Conservation (phyloP, 2,888 invertebrate species). For the Zaprionus bogoriensis region DNA sequence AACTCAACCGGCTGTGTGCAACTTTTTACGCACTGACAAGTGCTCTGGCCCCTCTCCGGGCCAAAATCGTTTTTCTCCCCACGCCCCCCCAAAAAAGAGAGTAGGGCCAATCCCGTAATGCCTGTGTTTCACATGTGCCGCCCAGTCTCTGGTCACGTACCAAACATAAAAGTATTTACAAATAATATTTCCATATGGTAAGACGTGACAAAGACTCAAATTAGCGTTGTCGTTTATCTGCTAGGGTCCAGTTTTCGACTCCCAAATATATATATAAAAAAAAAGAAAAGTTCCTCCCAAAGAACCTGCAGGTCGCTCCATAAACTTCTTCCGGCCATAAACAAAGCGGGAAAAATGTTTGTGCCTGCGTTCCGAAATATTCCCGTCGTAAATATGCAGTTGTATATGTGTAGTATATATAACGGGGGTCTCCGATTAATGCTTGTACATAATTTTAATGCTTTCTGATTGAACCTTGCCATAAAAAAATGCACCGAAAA, state of each 20-base stretch:
- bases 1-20: constrained; percentile 30
- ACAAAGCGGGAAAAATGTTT: constrained; percentile 48
- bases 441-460: constrained; percentile 76
- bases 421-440: constrained; percentile 37
- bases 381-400: constrained; percentile 64
- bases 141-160: constrained; percentile 76
- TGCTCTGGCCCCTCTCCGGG: constrained; percentile 18
- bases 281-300: constrained; percentile 23
- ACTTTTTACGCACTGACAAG: constrained; percentile 59
- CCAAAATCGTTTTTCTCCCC: neutral
- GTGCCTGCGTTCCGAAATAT: too few relatives aligned
- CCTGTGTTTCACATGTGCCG: constrained; percentile 51
- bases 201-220: constrained; percentile 82
- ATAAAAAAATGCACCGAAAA: constrained; percentile 13
- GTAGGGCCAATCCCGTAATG: constrained; percentile 46
- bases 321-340: constrained; percentile 74
- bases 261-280: too few relatives aligned
- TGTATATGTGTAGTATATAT: constrained; percentile 41
- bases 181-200: constrained; percentile 81
- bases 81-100: neutral
- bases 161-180: constrained; percentile 81
- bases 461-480: constrained; percentile 64
- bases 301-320: constrained; percentile 57
- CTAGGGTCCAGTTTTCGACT: constrained; percentile 33
- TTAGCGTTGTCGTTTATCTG: constrained; percentile 78